These are phyloP conservation scores for Arenaria interpres DNA, from an alignment of 2,113 vertebrate species.

Conservation along the genomic window DNA sequence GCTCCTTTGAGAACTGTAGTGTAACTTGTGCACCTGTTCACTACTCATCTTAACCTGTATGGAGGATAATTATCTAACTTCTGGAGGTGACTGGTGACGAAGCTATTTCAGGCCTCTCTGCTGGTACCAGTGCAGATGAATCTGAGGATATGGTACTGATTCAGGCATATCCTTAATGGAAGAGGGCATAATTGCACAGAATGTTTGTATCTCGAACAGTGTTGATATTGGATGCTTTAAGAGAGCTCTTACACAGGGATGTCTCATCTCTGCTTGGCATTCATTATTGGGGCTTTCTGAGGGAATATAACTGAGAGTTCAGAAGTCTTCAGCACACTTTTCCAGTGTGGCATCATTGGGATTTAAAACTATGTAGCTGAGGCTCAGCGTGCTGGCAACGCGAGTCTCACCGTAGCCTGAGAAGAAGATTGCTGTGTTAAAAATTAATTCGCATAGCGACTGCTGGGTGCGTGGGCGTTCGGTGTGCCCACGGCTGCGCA, in stretches of 20 bases:
- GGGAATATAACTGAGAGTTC: neutral
- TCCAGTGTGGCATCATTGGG: neutral
- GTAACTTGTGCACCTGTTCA: neutral
- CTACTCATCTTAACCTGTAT: neutral
- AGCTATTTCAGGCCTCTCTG: neutral
- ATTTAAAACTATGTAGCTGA: neutral
- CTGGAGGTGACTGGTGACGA: neutral
- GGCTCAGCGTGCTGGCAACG: neutral
- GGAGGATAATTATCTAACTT: neutral
- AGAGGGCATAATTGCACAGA: neutral
- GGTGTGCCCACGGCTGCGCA: neutral
- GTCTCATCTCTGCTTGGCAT: neutral
- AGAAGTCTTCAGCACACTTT: rapidly evolving
- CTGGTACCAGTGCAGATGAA: neutral
- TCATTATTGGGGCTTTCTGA: neutral
- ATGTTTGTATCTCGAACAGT: neutral
- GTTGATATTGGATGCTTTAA: neutral
- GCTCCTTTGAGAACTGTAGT: neutral
- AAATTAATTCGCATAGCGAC: neutral
- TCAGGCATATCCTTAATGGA: neutral
- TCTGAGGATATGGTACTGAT: neutral
- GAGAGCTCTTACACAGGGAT: neutral
- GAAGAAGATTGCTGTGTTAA: neutral
- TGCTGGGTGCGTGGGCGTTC: rapidly evolving
- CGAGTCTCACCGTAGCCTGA: neutral